Base-by-base conservation (phyloP, 1,140 invertebrate genomes). In the Zaprionus nigranus region DNA sequence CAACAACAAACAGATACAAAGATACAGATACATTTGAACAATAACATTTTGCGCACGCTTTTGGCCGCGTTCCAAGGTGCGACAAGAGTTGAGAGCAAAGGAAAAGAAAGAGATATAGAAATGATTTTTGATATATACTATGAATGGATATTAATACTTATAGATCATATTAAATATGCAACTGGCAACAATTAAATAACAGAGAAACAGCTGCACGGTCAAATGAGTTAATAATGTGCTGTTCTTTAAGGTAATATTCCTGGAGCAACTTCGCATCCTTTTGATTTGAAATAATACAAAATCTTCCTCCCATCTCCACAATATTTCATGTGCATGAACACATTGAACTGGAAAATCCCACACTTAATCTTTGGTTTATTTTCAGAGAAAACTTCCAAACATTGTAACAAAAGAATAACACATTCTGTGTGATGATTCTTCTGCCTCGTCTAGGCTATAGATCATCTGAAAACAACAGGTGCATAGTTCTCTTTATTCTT, bases 41-140 rank as follows among this genome's bases (percentile, higher is more conserved):
- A 87, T 84, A 87, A 84, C 67, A 87, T 84, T 87, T 87, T 90
- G 84, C 84, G 84, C 84, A 87, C 84, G 84, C 84, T 87, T 87
- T 87, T 87, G 84, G 84, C 84, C 64, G 36, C 24, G n/a, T n/a
- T 78, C 83, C 83, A 87, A 87, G 46, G 59, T 30, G 65, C 57
- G 20, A 61, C 43, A 71, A 49, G 20, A 61, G 43, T 53, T 36
- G 67, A 53, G 17, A 12, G 22, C 12, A 6, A 56, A 57, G 28
- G 64, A 28, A 46, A 40, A 66, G 36, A 54, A 62, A 72, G 7
- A 38, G 40, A 79, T 61, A 81, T 69, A 40, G 51, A 40, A 64
- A 56, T 49, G 22, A 36, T 24, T 51, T 51, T 51, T 51, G 63
- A 64, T 46, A 38, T 26, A 49, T 26, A 60, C 46, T 43, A 60